A percentile compares a stretch with the other conserved stretches of the same genome.
phyloP scores from a whole-genome alignment of 1,140 invertebrate species.

The Aricia agestis region DNA sequence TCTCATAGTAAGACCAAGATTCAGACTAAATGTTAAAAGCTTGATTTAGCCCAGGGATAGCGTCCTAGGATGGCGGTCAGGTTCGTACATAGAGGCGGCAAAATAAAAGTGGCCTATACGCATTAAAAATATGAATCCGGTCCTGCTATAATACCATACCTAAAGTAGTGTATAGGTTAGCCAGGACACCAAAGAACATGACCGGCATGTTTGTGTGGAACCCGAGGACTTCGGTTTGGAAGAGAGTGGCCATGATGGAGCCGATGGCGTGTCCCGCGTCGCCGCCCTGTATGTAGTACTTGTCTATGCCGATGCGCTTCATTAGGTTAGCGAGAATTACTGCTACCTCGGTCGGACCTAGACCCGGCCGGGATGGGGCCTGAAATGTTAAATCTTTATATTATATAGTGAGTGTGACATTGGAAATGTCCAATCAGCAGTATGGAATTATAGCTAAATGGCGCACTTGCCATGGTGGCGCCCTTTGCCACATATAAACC shows the following conservation, averaged over 20 bases:
- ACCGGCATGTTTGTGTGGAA: slow-evolving; percentile 65
- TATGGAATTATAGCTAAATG: too few relatives aligned
- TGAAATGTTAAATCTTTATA: slow-evolving; percentile 30
- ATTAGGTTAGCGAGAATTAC: slow-evolving; percentile 89
- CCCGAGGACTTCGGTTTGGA: slow-evolving; percentile 82
- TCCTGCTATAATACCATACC: slow-evolving; percentile 25
- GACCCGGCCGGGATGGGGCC: slow-evolving; percentile 78
- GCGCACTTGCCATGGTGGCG: too few relatives aligned
- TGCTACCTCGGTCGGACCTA: slow-evolving; percentile 81
- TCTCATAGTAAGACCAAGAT: too few relatives aligned
- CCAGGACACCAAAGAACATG: slow-evolving; percentile 32
- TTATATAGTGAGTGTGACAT: too few relatives aligned
- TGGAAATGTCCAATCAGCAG: too few relatives aligned
- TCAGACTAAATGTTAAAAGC: too few relatives aligned
- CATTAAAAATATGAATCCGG: too few relatives aligned
- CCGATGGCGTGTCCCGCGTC: slow-evolving; percentile 85
- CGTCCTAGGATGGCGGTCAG: too few relatives aligned
- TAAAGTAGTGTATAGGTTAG: slow-evolving; percentile 32
- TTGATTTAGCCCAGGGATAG: too few relatives aligned
- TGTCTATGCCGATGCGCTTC: slow-evolving; percentile 83
- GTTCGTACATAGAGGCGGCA: too few relatives aligned
- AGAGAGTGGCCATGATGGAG: slow-evolving; percentile 79
- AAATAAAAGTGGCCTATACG: too few relatives aligned
- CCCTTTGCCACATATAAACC: background rate
- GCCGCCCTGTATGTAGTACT: slow-evolving; percentile 90